A percentile compares a stretch with the other conserved stretches of the same genome.
Evolutionary conservation across 2,797 vertebrate species (phyloP).

Genomic region (Decapterus maruadsi): DNA sequence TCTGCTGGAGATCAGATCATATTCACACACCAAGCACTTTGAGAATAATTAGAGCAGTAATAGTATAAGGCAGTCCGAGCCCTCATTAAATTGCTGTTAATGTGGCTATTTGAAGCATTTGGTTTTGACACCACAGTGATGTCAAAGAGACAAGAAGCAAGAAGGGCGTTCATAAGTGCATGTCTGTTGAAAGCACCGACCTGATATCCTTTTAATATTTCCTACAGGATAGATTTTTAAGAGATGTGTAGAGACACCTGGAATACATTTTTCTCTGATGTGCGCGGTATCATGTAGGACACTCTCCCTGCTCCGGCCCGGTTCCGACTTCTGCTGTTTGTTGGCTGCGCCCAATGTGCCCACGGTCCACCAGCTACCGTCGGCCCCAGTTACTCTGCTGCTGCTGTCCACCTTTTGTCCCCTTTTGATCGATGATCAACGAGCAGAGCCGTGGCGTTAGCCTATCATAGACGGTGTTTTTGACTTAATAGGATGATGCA

Average conservation of each 20-base stretch:
- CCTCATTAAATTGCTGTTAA: conserved; percentile 74
- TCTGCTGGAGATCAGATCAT: conserved; percentile 72
- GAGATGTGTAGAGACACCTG: background rate
- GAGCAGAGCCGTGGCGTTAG: too few relatives aligned
- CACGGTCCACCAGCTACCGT: too few relatives aligned
- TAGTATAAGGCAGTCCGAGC: conserved; percentile 59
- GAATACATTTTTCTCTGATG: background rate
- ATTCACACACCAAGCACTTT: conserved; percentile 61
- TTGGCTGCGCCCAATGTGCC: too few relatives aligned
- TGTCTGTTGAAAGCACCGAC: conserved; percentile 5
- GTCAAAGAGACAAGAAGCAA: conserved; percentile 42
- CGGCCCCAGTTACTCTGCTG: too few relatives aligned
- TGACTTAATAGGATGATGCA: too few relatives aligned
- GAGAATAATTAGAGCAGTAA: conserved; percentile 76
- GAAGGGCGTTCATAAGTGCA: background rate
- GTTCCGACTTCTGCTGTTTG: too few relatives aligned
- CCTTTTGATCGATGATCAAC: too few relatives aligned
- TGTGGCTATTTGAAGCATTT: conserved; percentile 61
- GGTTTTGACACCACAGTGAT: conserved; percentile 52
- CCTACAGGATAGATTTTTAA: background rate
- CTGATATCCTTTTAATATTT: conserved; percentile 9
- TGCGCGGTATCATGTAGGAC: background rate
- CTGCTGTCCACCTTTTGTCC: too few relatives aligned
- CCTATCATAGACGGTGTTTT: too few relatives aligned
- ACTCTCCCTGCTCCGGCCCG: background rate